phyloP scores from a whole-genome alignment of 1,140 invertebrate genomes.

The Batillaria attramentaria region DNA sequence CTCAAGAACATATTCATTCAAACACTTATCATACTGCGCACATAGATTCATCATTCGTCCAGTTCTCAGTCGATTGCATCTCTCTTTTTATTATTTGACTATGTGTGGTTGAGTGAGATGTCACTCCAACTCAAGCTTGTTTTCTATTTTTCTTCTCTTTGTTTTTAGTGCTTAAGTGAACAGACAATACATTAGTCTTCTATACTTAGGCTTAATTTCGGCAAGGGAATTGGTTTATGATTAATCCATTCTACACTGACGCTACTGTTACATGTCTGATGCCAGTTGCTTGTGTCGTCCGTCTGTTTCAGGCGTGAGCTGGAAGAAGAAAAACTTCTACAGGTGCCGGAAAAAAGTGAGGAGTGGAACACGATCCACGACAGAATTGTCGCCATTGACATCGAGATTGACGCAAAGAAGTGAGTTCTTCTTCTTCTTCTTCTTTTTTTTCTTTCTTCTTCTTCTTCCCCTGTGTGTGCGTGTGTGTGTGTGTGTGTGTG shows the following conservation, averaged over 20 bases:
- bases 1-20: too few relatives aligned
- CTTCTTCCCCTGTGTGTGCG: too few relatives aligned
- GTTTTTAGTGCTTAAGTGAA: not conserved
- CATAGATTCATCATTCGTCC: too few relatives aligned
- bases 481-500: too few relatives aligned
- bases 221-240: not conserved
- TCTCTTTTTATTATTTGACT: not conserved
- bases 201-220: not conserved
- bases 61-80: too few relatives aligned
- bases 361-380: slow-evolving; percentile 33
- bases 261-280: not conserved
- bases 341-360: slow-evolving; percentile 1
- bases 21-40: too few relatives aligned
- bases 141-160: not conserved
- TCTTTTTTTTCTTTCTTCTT: too few relatives aligned
- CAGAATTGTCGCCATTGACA: slow-evolving; percentile 45
- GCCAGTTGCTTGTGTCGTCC: not conserved
- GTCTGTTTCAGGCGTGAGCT: slow-evolving; percentile 40
- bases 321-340: slow-evolving; percentile 36
- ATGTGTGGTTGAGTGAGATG: not conserved
- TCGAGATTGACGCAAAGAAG: slow-evolving; percentile 47
- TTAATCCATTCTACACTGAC: not conserved
- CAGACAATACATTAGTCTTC: not conserved
- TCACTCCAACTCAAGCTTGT: too few relatives aligned
- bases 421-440: slow-evolving; percentile 27